Evolutionary conservation across 2,888 invertebrate species (phyloP), one percentile per base, ranked within the genome.

Genomic region (Micoletzkya japonica): DNA sequence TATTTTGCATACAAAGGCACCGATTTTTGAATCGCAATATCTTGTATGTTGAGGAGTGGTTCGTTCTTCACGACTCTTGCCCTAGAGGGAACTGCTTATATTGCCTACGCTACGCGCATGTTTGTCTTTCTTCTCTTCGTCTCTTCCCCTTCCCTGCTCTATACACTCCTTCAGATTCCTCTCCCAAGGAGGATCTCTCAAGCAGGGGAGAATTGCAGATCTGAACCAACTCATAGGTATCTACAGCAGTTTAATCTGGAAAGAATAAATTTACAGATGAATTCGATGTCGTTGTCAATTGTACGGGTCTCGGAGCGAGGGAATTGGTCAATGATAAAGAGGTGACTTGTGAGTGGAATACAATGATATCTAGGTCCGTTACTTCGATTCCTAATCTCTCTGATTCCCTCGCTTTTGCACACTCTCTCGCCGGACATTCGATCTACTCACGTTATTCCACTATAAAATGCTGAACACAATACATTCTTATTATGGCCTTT

Each of bases 251-350:
- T 57, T 30, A 14, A 60, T 17, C 24, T 34, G 7, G n/a, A 52
- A 44, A 66, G 26, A 24, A 44, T 66, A 14, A 10, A 24, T 28
- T 37, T 70, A 28, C 30, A 70, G 68, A 24, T 34, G 39, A 39
- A 3, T 78, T 54, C 59, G 76, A 76, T 83, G 88, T 92, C 0
- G 87, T 93, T n/a, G 89, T 93, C 56, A 93, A 93, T 85, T 93
- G 93, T 78, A 89, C 90, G 1, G 93, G 94, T 7, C 82, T 93
- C 0, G 90, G 90, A 0, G 90, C 93, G 0, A 87, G 88, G 76
- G 75, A 87, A 10, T 85, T 93, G 0, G 88, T 90, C 0, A 87
- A 88, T 0, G 93, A 93, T 87, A 77, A 86, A 0, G 30, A 68
- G 44, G 56, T 77, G 2, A 87, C 87, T n/a, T 69, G 89, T 93